Percentiles rank a stretch among this genome's conserved stretches.
Conservation (phyloP, 1,140 invertebrate species). For the Cyphomyrmex costatus region DNA sequence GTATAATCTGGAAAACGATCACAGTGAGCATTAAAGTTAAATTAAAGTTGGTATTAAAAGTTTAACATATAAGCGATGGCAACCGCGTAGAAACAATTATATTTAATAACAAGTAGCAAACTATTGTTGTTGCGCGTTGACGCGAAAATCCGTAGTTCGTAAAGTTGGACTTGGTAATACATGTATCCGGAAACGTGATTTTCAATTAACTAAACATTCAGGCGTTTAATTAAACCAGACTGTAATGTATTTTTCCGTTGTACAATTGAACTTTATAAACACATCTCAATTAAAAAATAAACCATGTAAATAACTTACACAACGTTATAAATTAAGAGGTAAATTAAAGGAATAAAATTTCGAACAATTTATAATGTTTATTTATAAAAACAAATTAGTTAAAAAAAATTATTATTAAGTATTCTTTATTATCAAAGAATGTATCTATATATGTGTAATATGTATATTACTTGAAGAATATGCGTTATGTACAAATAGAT, state of each 20-base stretch:
- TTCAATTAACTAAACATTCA: constrained; percentile 59
- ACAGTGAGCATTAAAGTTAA: background rate
- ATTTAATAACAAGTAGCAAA: constrained; percentile 57
- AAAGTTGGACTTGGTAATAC: constrained; percentile 49
- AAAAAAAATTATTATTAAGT: background rate
- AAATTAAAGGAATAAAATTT: background rate
- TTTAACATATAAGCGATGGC: constrained; percentile 17
- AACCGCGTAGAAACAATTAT: constrained; percentile 35
- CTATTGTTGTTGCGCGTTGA: constrained; percentile 54
- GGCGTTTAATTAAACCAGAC: constrained; percentile 44
- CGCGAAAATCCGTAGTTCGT: constrained; percentile 44
- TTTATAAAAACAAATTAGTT: background rate
- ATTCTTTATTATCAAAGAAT: too few species aligned
- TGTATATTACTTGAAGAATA: background rate
- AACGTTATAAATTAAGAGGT: background rate
- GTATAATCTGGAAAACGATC: constrained; percentile 19
- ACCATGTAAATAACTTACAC: background rate
- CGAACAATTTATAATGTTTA: background rate
- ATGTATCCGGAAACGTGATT: constrained; percentile 34
- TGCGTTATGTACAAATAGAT: background rate
- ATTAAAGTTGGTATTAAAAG: constrained; percentile 39
- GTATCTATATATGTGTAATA: background rate
- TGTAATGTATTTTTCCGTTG: constrained; percentile 30
- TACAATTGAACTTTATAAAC: constrained; percentile 7
- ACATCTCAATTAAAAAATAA: constrained; percentile 12